Evolutionary conservation across 2,113 vertebrate species (phyloP), one percentile per base, ranked within the genome.

Genomic region (Ranitomeya imitator): DNA sequence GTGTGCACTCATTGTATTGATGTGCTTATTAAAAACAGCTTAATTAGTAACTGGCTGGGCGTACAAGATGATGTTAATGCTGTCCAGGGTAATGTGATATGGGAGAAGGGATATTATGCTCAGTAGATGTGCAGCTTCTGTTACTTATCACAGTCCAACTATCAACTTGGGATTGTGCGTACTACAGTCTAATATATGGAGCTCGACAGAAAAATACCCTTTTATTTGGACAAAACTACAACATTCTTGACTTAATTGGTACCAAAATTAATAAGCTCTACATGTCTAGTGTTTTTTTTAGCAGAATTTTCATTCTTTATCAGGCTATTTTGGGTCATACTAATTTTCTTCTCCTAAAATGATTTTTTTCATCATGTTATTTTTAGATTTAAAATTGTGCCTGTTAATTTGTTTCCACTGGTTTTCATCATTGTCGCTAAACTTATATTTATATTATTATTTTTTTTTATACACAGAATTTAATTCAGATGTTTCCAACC

Each of bases 1-100:
- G 87, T 52, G 79, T 91, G 85, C 76, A 79, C 76, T 82, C 88
- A 73, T 31, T 10, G 86, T 90, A 23, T 4, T 86, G 55, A 2
- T 15, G 85, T 7, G 71, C 80, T 89, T 0, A 21, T 90, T 91
- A 91, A 92, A 91, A 92, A 90, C 84, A 87, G 85, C 80, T 91
- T 90, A 81, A 87, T 91, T 90, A 85, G 91, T 85, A 91, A 69
- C 82, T 89, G 86, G 86, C 11, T 19, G 88, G 89, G 88, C 85
- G 86, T 63, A 69, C 81, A 85, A 61, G 85, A 87, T 13, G 3
- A 89, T 51, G 59, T 76, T 65, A 76, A 52, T 51, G 76, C 63
- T 37, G 14, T 16, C 85, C 69, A 78, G 69, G 71, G 73, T 71
- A 52, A 79, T 19, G 69, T 78, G 86, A 83, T 74, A 88, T 88